Base-by-base conservation (phyloP, 2,113 vertebrate genomes). In the Muscicapa adusta region DNA sequence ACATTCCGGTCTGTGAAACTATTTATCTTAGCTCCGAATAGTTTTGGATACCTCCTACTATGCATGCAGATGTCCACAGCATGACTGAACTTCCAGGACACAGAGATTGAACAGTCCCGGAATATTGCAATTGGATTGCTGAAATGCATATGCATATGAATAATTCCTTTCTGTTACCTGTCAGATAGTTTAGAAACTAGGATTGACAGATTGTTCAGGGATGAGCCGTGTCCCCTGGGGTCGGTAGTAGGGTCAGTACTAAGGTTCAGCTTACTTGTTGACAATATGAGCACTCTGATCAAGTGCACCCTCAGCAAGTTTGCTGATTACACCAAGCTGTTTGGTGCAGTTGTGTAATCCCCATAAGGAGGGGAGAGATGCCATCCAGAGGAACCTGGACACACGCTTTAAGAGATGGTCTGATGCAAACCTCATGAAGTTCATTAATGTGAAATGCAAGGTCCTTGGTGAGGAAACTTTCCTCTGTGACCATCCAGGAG, bases 161-260 rank as follows among this genome's bases (percentile, higher is more conserved):
- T 24, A 47, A 33, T 57, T 75, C 8, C 7, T 78, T 81, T 77
- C 18, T 83, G 28, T 57, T 74, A 28, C 14, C 7, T 82, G 10
- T 40, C 5, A 29, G 36, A 26, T 34, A 10, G 15, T 70, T 74
- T 29, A 73, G 26, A 42, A 75, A 82, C 33, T 23, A 81, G 33
- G 78, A 50, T 38, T 45, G 17, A 47, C 22, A 56, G 26, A 38
- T 53, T 62, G 40, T 28, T 58, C 48, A 62, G 20, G 16, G 8
- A 42, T 0, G 1, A 61, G 22, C 14, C 29, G 9, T 19, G 18
- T 54, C 25, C 29, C 47, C 14, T 53, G 17, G n/a, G 12, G 13
- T 9, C 1, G 0, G 6, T 25, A 7, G 23, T n/a, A 24, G 38
- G 38, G 17, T 20, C 1, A 1, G 31, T n/a, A n/a, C 17, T 47